A percentile compares a stretch with the other conserved stretches of the same genome.
Conservation (phyloP, 2,888 invertebrate genomes). For the Cremastinae sp. region DNA sequence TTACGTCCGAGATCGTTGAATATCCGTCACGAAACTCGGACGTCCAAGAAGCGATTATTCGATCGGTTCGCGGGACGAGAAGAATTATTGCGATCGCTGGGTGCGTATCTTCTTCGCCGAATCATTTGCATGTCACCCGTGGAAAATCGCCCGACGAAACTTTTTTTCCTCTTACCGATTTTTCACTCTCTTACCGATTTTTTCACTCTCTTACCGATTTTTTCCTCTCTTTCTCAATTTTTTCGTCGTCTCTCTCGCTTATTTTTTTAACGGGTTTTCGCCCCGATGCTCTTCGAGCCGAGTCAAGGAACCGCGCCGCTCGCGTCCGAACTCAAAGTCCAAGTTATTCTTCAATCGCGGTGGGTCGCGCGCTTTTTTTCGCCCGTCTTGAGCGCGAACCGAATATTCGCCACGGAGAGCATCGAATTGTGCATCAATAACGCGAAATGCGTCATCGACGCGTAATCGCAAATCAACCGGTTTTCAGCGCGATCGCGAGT, state of each 20-base stretch:
- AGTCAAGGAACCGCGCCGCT: conserved; percentile 37
- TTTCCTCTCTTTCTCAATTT: neutral
- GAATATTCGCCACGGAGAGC: neutral
- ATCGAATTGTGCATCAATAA: neutral
- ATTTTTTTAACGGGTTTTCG: neutral
- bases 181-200: neutral
- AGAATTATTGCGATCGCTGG: neutral
- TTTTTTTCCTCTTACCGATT: neutral
- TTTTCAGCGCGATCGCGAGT: conserved; percentile 12
- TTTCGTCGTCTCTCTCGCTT: neutral
- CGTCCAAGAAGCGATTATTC: neutral
- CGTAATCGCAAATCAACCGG: conserved; percentile 13
- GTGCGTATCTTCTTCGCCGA: neutral
- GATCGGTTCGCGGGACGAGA: neutral
- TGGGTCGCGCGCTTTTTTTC: neutral
- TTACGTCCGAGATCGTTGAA: too few species aligned
- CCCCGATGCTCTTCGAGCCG: conserved; percentile 1
- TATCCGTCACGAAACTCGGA: neutral
- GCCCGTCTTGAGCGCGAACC: neutral
- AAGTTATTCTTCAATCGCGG: conserved; percentile 4
- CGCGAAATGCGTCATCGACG: conserved; percentile 29
- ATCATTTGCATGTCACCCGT: neutral
- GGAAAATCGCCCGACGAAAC: neutral
- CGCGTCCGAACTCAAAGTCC: conserved; percentile 29
- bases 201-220: neutral